phyloP scores from a whole-genome alignment of 2,797 vertebrate species.

The Pyrrhura leucotis region DNA sequence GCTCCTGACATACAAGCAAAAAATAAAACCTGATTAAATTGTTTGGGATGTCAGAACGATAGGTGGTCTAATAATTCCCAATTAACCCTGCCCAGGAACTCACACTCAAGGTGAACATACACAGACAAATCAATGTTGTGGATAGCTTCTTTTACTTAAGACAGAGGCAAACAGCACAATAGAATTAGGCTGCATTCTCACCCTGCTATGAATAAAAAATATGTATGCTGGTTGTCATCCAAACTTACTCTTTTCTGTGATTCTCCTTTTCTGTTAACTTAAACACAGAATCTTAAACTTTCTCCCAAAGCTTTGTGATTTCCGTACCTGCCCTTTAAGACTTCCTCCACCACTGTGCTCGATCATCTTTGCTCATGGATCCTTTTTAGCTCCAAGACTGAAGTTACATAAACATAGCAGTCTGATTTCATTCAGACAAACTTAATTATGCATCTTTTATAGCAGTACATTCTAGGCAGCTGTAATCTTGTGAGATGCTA shows the following conservation, averaged over 20 bases:
- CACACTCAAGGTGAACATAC: background rate
- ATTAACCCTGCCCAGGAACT: constrained; percentile 19
- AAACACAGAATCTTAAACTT: background rate
- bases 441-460: background rate
- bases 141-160: background rate
- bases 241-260: background rate
- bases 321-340: background rate
- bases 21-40: constrained; percentile 45
- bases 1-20: background rate
- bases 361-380: background rate
- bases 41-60: background rate
- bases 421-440: background rate
- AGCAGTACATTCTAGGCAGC: background rate
- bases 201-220: background rate
- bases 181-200: background rate
- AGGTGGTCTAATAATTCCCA: background rate
- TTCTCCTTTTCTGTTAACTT: background rate
- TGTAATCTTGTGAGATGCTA: background rate
- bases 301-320: background rate
- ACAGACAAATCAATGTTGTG: background rate
- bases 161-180: background rate
- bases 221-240: background rate
- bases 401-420: background rate
- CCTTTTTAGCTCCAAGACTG: background rate
- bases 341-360: background rate